Percentiles rank a stretch among this genome's conserved stretches.
These are phyloP conservation scores for Trachelus iudaicus DNA, from an alignment of 2,888 invertebrate species.

Conservation along the genomic window DNA sequence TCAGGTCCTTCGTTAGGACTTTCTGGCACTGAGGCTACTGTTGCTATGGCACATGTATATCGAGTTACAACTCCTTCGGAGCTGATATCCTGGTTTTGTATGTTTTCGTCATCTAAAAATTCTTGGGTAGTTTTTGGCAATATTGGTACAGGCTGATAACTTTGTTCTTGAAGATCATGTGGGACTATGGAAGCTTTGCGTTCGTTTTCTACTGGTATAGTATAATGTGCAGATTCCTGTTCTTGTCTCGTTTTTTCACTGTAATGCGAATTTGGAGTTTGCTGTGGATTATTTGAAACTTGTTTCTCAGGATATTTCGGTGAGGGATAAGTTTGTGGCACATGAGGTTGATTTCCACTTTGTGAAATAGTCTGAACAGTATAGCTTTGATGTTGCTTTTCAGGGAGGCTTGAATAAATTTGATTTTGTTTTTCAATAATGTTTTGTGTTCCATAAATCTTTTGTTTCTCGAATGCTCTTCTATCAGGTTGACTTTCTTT, in stretches of 20 bases:
- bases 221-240: background rate
- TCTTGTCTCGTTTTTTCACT: background rate
- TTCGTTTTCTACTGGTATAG: background rate
- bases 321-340: background rate
- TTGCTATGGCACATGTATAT: constrained; percentile 58
- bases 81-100: constrained; percentile 60
- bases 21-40: constrained; percentile 47
- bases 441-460: constrained; percentile 3
- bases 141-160: background rate
- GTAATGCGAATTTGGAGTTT: background rate
- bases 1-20: constrained; percentile 25
- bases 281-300: background rate
- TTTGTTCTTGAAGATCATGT: background rate
- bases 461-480: constrained; percentile 9
- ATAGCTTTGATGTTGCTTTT: background rate
- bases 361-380: background rate
- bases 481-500: background rate
- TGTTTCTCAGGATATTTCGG: background rate
- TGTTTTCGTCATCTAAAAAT: constrained; percentile 45
- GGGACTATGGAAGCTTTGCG: background rate
- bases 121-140: background rate
- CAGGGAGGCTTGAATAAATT: background rate
- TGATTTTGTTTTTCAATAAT: background rate
- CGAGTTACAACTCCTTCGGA: constrained; percentile 58
- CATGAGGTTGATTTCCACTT: background rate